Conservation (phyloP, 1,140 invertebrate genomes). For the Platyura marginata region DNA sequence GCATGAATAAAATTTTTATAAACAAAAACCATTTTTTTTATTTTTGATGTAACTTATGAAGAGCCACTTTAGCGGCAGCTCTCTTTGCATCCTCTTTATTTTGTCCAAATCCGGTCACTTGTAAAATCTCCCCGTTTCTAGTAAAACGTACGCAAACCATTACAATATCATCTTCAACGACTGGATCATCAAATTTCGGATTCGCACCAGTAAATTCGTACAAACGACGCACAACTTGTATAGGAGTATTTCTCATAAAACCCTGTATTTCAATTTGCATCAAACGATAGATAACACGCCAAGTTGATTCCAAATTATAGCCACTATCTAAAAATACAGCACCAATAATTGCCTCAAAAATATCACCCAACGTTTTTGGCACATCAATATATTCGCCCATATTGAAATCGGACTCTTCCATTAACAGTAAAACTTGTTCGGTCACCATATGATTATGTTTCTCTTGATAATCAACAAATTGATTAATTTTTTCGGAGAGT, state of each 20-base stretch:
- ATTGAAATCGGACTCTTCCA: conserved; percentile 39
- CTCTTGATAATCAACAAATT: conserved; percentile 65
- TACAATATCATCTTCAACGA: conserved; percentile 22
- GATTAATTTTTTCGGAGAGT: conserved; percentile 48
- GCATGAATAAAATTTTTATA: too few relatives aligned
- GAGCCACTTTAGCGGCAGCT: conserved; percentile 54
- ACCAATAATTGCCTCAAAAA: conserved; percentile 83
- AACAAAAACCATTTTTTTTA: conserved; percentile 1
- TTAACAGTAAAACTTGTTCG: conserved; percentile 38
- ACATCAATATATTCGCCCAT: conserved; percentile 64
- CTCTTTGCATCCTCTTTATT: conserved; percentile 49
- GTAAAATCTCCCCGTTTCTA: conserved; percentile 29
- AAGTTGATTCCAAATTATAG: conserved; percentile 57
- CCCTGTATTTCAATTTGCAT: conserved; percentile 53
- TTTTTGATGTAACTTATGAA: conserved; percentile 16
- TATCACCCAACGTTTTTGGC: conserved; percentile 82
- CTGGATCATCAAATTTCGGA: conserved; percentile 29
- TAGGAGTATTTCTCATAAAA: conserved; percentile 70
- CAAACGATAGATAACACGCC: conserved; percentile 60
- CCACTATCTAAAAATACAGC: conserved; percentile 81
- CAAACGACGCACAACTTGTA: conserved; percentile 71
- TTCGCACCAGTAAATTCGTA: conserved; percentile 47
- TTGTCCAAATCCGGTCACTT: conserved; percentile 45
- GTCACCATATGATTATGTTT: conserved; percentile 43
- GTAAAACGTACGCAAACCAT: conserved; percentile 42